Base-by-base conservation (phyloP, 2,113 vertebrate genomes). In the Pangasianodon gigas region DNA sequence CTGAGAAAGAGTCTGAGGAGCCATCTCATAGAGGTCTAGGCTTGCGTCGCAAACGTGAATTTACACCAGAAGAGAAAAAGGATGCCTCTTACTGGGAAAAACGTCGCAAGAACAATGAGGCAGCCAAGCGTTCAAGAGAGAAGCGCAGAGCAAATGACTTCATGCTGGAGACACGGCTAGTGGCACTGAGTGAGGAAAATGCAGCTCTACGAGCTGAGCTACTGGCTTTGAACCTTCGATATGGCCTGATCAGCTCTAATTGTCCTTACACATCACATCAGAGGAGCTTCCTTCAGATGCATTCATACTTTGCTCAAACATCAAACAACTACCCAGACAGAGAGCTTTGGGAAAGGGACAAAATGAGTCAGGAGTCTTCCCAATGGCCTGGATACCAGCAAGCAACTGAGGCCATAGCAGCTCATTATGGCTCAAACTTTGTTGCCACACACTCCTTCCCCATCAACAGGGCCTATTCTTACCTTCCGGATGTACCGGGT, bases 61-160 rank as follows among this genome's bases (percentile, higher is more conserved):
- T 99, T 95, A 98, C 95, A 92, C 97, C 98, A 0, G 96, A 97
- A 0, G 96, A 98, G 67, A 97, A 96, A 94, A 99, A 99, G 95
- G 97, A 99, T 90, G 95, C 83, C 2, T 91, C 87, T 69, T 99
- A 99, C 94, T 99, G 98, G 98, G 97, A 98, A 93, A 99, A 97
- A 92, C 94, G 98, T 10, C 95, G 93, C 24, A 98, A 97, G 95
- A 98, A 99, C 94, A 99, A 99, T 0, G 97, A 98, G 87, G 97
- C 97, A 0, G 98, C 97, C 92, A 98, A 97, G 90, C 95, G 97
- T n/a, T 99, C 98, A 0, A 94, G 98, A 44, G 97, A 98, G 91
- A 99, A 97, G 95, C 94, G 95, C 56, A 93, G 93, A 3, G 94
- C 97, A 58, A 96, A 95, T 0, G 97, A 99, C n/a, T 95, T 95